A percentile compares a stretch with the other conserved stretches of the same genome.
Conservation (phyloP, 2,113 vertebrate species). For the Gobio gobio region DNA sequence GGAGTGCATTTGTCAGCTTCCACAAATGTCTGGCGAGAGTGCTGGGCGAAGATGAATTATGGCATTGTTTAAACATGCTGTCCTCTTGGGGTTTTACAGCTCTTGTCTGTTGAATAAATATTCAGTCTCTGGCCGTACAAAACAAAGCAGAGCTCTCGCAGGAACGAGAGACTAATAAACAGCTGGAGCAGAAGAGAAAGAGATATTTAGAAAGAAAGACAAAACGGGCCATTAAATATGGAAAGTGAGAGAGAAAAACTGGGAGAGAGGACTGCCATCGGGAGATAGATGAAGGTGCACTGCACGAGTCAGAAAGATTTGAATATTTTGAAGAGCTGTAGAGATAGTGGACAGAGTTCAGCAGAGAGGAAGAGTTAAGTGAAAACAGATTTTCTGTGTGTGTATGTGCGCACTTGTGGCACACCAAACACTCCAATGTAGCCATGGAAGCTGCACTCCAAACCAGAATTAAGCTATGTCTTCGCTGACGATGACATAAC, state of each 20-base stretch:
- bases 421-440: constrained; percentile 37
- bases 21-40: constrained; percentile 16
- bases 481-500: constrained; percentile 48
- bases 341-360: background rate
- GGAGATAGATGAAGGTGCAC: background rate
- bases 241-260: background rate
- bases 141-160: constrained; percentile 35
- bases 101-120: constrained; percentile 44
- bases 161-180: constrained; percentile 43
- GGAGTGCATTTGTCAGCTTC: constrained; percentile 27
- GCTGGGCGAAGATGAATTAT: constrained; percentile 33
- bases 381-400: constrained; percentile 33
- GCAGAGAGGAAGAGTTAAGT: constrained; percentile 30
- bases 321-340: background rate
- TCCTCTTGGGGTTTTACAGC: constrained; percentile 38
- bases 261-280: background rate
- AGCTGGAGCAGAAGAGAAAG: constrained; percentile 24
- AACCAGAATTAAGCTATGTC: constrained; percentile 44
- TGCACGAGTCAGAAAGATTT: background rate
- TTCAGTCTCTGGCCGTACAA: constrained; percentile 22
- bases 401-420: constrained; percentile 36
- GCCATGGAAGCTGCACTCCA: constrained; percentile 22
- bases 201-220: constrained; percentile 27
- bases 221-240: constrained; percentile 30
- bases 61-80: constrained; percentile 35